Conservation (phyloP, 2,797 vertebrate genomes). For the Fistularia tabacaria region DNA sequence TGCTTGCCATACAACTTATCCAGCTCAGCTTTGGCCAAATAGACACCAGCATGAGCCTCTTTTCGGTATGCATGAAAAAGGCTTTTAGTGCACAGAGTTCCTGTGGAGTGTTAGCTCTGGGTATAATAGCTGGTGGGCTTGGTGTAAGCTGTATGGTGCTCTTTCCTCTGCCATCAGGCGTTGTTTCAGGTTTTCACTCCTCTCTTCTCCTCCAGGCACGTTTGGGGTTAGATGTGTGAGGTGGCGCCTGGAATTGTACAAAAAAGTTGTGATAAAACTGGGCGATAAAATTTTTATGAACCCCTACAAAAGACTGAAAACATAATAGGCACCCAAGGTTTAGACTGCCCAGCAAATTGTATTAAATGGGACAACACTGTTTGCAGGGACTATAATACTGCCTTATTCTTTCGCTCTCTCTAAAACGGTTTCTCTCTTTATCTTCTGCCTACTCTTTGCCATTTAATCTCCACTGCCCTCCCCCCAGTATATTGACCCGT, state of each 20-base stretch:
- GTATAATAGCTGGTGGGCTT: slow-evolving; percentile 21
- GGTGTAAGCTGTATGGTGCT: slow-evolving; percentile 39
- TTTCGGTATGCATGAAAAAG: slow-evolving; percentile 43
- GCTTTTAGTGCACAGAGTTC: slow-evolving; percentile 65
- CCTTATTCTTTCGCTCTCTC: no score
- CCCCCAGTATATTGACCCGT: slow-evolving; percentile 38
- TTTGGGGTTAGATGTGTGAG: slow-evolving; percentile 64
- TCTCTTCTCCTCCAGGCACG: slow-evolving; percentile 34
- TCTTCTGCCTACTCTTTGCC: slow-evolving; percentile 31
- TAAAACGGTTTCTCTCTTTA: slow-evolving; percentile 24
- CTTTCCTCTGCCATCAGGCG: slow-evolving; percentile 33
- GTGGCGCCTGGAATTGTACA: slow-evolving; percentile 63
- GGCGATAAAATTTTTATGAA: neutral
- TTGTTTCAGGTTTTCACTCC: slow-evolving; percentile 26
- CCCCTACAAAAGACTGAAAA: slow-evolving; percentile 28
- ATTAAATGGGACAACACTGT: slow-evolving; percentile 29
- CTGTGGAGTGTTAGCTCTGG: slow-evolving; percentile 46
- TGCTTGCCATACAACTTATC: slow-evolving; percentile 34
- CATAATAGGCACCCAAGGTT: slow-evolving; percentile 51
- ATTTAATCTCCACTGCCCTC: slow-evolving; percentile 38
- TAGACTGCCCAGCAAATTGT: slow-evolving; percentile 42
- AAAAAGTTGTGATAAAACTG: slow-evolving; percentile 2
- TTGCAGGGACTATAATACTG: slow-evolving; percentile 34
- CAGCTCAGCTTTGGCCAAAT: slow-evolving; percentile 51
- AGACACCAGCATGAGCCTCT: slow-evolving; percentile 58